A percentile compares a stretch with the other conserved stretches of the same genome.
Conservation (phyloP, 1,140 invertebrate species). For the Temnothorax longispinosus region DNA sequence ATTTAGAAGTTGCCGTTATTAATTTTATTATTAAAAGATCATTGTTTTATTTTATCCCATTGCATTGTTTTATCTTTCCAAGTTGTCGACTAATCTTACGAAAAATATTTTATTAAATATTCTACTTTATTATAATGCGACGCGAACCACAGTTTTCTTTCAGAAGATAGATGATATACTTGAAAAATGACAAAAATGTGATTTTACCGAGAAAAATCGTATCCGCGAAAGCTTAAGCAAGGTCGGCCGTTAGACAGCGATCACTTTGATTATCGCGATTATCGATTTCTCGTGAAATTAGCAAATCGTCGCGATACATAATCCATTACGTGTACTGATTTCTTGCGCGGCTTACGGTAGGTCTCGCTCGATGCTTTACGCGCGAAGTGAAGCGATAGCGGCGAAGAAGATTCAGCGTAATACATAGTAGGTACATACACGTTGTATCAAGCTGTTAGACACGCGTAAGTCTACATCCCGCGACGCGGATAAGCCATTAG, state of each 20-base stretch:
- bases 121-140: background rate
- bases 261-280: background rate
- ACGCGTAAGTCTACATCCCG: background rate
- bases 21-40: background rate
- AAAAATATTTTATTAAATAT: background rate
- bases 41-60: background rate
- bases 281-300: slow-evolving; percentile 27
- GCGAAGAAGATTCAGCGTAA: background rate
- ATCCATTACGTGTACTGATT: slow-evolving; percentile 34
- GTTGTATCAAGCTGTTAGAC: slow-evolving; percentile 29
- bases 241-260: background rate
- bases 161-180: background rate
- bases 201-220: background rate
- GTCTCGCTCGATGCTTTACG: background rate
- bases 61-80: background rate
- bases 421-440: background rate
- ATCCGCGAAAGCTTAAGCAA: background rate
- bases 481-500: slow-evolving; percentile 11
- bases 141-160: background rate
- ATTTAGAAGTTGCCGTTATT: background rate
- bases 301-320: background rate
- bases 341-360: slow-evolving; percentile 36
- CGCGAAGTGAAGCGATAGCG: background rate
- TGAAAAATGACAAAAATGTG: background rate
- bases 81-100: background rate